These are phyloP conservation scores for Dasypus novemcinctus DNA, from an alignment of 2,113 vertebrate species.

Conservation along the genomic window DNA sequence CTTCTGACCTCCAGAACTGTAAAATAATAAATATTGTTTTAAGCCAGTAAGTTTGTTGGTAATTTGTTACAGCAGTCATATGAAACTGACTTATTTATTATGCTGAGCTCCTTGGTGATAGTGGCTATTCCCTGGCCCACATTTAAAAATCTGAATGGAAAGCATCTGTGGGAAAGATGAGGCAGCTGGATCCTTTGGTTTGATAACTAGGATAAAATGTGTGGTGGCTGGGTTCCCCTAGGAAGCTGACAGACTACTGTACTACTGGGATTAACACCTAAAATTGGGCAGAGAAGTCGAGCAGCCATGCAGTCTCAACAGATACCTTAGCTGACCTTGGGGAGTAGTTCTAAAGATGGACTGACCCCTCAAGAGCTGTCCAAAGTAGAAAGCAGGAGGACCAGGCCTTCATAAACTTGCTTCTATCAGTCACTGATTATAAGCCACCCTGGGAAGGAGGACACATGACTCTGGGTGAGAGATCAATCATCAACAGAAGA, in stretches of 20 bases:
- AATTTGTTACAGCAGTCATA: not conserved
- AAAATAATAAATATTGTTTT: slow-evolving; percentile 87
- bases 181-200: accelerated
- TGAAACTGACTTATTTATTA: slow-evolving; percentile 84
- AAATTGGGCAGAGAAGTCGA: too few species aligned
- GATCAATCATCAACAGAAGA: not conserved
- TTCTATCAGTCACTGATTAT: not conserved
- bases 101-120: slow-evolving; percentile 90
- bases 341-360: not conserved
- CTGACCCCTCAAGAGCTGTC: not conserved
- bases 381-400: not conserved
- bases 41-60: not conserved
- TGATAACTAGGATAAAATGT: not conserved
- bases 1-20: not conserved
- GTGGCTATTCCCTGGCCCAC: slow-evolving; percentile 89
- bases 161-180: accelerated
- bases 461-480: too few species aligned
- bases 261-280: not conserved
- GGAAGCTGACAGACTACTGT: not conserved
- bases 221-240: not conserved
- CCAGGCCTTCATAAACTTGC: not conserved
- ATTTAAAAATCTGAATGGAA: slow-evolving; percentile 85
- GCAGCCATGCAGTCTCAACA: too few species aligned
- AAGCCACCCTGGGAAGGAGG: not conserved
- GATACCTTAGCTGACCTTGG: not conserved